Evolutionary conservation across 2,888 invertebrate genomes (phyloP).

Genomic region (Yponomeuta cagnagella): DNA sequence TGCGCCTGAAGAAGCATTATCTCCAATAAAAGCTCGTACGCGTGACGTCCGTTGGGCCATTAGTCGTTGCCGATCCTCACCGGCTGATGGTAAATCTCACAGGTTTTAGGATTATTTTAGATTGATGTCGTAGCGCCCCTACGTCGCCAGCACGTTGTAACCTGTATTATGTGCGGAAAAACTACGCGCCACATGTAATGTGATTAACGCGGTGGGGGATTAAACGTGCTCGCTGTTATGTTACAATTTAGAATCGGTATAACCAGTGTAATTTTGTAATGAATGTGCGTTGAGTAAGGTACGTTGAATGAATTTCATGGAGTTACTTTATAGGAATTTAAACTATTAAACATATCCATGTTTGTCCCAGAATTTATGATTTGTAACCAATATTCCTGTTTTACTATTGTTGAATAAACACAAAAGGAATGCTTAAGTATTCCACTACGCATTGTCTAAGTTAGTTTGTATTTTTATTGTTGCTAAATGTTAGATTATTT

Average conservation of each 20-base stretch:
- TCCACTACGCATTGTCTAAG: no score
- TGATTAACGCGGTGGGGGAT: neutral
- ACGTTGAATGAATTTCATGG: neutral
- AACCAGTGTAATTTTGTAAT: constrained; percentile 8
- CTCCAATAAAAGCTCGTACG: no score
- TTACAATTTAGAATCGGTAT: constrained; percentile 6
- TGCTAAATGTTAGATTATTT: neutral
- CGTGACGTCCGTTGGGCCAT: no score
- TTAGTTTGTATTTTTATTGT: neutral
- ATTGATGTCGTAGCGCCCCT: no score
- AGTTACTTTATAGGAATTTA: neutral
- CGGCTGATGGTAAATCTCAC: no score
- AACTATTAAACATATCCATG: neutral
- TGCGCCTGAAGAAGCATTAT: no score
- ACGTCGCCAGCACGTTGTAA: no score
- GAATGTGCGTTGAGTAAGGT: neutral
- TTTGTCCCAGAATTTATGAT: neutral
- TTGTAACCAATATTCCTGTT: neutral
- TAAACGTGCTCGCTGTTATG: neutral
- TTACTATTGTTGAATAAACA: neutral
- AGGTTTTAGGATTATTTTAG: no score
- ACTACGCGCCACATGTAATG: constrained; percentile 1
- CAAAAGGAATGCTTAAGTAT: neutral
- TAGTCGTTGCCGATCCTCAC: no score
- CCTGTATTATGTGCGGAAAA: neutral